A percentile compares a stretch with the other conserved stretches of the same genome.
Conservation (phyloP, 2,113 vertebrate species). For the Coreoperca whiteheadi region DNA sequence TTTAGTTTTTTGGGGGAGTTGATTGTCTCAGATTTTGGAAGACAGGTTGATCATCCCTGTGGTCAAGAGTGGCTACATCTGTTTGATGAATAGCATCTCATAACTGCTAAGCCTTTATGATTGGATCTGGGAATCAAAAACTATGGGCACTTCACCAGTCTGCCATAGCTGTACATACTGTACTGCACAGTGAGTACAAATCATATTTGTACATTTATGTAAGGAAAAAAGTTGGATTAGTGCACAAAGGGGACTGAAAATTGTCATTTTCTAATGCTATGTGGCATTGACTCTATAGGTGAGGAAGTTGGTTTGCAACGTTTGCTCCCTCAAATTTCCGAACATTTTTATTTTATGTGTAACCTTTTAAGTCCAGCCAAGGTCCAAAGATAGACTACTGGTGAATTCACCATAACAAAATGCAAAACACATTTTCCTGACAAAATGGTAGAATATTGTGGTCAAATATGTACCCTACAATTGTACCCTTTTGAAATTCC, state of each 20-base stretch:
- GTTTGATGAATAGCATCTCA: slow-evolving; percentile 70
- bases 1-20: slow-evolving; percentile 42
- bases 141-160: slow-evolving; percentile 49
- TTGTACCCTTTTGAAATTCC: neutral
- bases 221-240: slow-evolving; percentile 53
- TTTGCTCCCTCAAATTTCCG: neutral
- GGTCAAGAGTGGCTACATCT: slow-evolving; percentile 74
- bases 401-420: neutral
- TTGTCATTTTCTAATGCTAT: slow-evolving; percentile 42
- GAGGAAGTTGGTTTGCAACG: slow-evolving; percentile 2
- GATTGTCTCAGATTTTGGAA: slow-evolving; percentile 65
- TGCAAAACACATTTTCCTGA: neutral
- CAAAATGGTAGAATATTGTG: neutral
- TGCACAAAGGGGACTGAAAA: slow-evolving; percentile 46
- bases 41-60: slow-evolving; percentile 52
- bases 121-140: slow-evolving; percentile 69
- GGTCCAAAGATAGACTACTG: neutral
- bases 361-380: neutral
- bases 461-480: neutral
- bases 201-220: neutral
- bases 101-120: slow-evolving; percentile 73
- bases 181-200: slow-evolving; percentile 15
- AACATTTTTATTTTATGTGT: neutral
- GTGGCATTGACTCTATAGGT: neutral
- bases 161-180: slow-evolving; percentile 22